A percentile compares a stretch with the other conserved stretches of the same genome.
phyloP scores from a whole-genome alignment of 2,888 invertebrate genomes.

The Epiblema foenella region DNA sequence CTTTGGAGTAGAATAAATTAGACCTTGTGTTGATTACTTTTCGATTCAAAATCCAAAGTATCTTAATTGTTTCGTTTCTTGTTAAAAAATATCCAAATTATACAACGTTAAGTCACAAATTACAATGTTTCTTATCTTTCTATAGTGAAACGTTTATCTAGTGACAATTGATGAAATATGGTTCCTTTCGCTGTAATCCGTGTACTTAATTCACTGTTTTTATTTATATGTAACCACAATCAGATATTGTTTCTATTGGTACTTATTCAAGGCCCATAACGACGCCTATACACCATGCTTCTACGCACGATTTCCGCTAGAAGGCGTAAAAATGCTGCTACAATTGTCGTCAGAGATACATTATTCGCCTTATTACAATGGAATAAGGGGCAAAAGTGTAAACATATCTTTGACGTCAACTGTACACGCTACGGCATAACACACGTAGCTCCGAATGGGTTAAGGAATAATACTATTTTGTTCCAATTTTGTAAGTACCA shows the following conservation, averaged over 20 bases:
- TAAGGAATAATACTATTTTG: not conserved
- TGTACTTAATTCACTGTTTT: not conserved
- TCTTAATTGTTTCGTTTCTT: slow-evolving; percentile 11
- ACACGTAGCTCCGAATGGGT: not conserved
- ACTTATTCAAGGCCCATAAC: too few relatives aligned
- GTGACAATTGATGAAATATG: slow-evolving; percentile 21
- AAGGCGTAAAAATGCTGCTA: too few relatives aligned
- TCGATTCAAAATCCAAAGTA: slow-evolving; percentile 37
- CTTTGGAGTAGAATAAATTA: slow-evolving; percentile 26
- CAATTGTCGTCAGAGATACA: too few relatives aligned
- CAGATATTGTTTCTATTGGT: too few relatives aligned
- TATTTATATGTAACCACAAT: not conserved
- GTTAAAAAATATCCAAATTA: slow-evolving; percentile 18
- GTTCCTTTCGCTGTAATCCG: too few relatives aligned
- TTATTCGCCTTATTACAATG: too few relatives aligned
- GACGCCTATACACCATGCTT: too few relatives aligned
- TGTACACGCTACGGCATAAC: too few relatives aligned
- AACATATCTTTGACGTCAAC: too few relatives aligned
- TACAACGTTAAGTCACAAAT: slow-evolving; percentile 28
- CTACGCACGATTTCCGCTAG: too few relatives aligned
- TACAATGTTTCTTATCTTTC: slow-evolving; percentile 12
- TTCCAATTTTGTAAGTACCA: not conserved
- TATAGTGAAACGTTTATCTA: slow-evolving; percentile 28
- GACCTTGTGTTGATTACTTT: slow-evolving; percentile 23
- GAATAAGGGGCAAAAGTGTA: too few relatives aligned